These are phyloP conservation scores for Ectobius pallidus DNA, from an alignment of 2,888 invertebrate genomes.

Conservation along the genomic window DNA sequence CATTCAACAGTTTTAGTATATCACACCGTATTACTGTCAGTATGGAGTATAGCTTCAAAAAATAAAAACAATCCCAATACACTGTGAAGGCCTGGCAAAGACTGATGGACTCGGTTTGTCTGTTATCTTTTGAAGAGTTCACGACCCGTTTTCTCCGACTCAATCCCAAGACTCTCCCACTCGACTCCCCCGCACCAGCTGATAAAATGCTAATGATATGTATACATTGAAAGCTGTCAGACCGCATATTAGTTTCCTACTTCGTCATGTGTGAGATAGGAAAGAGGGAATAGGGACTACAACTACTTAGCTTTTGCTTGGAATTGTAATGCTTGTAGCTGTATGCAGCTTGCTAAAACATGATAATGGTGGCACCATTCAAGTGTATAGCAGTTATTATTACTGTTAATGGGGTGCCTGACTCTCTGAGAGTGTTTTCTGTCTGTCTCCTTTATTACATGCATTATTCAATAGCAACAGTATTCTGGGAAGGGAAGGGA, in stretches of 20 bases:
- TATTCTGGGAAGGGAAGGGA: too few relatives aligned
- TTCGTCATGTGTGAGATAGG: conserved; percentile 12
- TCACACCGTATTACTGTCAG: too few relatives aligned
- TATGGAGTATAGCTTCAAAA: conserved; percentile 14
- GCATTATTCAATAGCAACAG: too few relatives aligned
- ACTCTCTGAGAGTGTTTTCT: too few relatives aligned
- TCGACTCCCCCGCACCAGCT: neutral
- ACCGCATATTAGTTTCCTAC: neutral
- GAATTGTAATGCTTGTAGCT: neutral
- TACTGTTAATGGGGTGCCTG: too few relatives aligned
- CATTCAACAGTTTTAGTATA: too few relatives aligned
- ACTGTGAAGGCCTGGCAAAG: neutral
- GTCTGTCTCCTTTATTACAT: too few relatives aligned
- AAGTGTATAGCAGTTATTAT: too few relatives aligned
- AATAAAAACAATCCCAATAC: neutral
- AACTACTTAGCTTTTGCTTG: neutral
- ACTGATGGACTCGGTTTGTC: conserved; percentile 15
- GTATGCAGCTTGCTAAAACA: too few relatives aligned
- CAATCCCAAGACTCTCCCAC: neutral
- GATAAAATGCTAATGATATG: conserved; percentile 24
- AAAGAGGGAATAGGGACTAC: too few relatives aligned
- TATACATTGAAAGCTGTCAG: conserved; percentile 11
- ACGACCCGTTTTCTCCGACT: conserved; percentile 16
- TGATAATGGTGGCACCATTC: too few relatives aligned
- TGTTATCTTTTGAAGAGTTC: conserved; percentile 19